Conservation (phyloP, 64 coral and sea anemone species). For the Stichodactyla mertensii region DNA sequence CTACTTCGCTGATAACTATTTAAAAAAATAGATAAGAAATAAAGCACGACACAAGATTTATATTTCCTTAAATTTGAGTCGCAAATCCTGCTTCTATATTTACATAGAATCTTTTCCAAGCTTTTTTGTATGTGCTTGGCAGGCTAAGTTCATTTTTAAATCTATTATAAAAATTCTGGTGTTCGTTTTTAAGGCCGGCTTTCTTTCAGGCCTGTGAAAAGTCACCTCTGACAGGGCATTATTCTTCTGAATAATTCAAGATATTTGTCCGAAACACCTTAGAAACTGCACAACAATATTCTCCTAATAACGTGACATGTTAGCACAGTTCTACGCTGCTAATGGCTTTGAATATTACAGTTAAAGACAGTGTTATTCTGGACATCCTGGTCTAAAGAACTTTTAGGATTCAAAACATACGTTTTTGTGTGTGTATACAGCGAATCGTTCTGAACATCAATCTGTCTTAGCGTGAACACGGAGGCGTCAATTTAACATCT, state of each 20-base stretch:
- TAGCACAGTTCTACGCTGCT: neutral
- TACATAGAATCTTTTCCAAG: no score
- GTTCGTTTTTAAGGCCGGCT: neutral
- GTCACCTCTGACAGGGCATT: neutral
- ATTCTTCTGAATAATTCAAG: neutral
- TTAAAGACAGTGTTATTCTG: neutral
- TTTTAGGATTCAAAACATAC: neutral
- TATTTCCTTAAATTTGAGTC: no score
- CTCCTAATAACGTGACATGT: neutral
- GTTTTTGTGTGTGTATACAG: neutral
- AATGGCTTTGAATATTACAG: neutral
- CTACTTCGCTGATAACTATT: no score
- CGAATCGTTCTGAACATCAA: neutral
- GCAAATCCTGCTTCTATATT: no score
- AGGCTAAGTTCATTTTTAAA: neutral
- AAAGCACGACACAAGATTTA: no score
- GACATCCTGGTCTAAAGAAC: neutral
- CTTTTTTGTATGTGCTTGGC: no score
- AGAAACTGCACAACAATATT: neutral
- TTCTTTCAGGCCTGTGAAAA: neutral
- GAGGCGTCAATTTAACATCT: neutral
- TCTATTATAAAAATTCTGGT: neutral
- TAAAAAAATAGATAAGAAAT: no score
- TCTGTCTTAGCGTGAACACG: neutral
- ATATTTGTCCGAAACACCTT: neutral